phyloP scores from a whole-genome alignment of 2,113 vertebrate species.

The Epinephelus lanceolatus region DNA sequence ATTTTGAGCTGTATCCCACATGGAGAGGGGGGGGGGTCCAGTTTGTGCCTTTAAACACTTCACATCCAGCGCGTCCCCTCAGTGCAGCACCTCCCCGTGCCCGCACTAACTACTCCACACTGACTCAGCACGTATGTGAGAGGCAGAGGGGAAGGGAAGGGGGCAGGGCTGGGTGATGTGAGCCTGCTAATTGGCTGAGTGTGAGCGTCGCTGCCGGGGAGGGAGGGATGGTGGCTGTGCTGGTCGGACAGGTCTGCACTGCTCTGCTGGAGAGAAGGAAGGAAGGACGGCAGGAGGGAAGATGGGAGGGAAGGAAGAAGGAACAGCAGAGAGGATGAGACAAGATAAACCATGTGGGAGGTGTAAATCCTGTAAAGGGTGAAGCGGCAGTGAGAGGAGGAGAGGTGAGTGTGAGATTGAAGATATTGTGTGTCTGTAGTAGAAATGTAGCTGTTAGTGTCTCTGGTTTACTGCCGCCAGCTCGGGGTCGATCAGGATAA shows the following conservation, averaged over 20 bases:
- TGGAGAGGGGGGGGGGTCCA: background rate
- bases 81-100: slow-evolving; percentile 37
- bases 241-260: slow-evolving; percentile 63
- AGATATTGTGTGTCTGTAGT: slow-evolving; percentile 30
- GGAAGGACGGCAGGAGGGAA: background rate
- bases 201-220: slow-evolving; percentile 22
- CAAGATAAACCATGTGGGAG: slow-evolving; percentile 66
- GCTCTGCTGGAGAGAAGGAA: slow-evolving; percentile 37
- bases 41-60: slow-evolving; percentile 46
- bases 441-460: slow-evolving; percentile 33
- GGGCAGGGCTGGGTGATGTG: slow-evolving; percentile 35
- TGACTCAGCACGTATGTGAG: slow-evolving; percentile 78
- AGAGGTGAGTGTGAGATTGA: slow-evolving; percentile 68
- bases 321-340: slow-evolving; percentile 46
- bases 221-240: slow-evolving; percentile 15
- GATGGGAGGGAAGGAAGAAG: slow-evolving; percentile 42
- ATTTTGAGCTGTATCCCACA: slow-evolving; percentile 11
- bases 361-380: slow-evolving; percentile 66
- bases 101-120: slow-evolving; percentile 54
- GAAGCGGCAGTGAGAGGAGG: slow-evolving; percentile 56
- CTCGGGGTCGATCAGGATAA: slow-evolving; percentile 27
- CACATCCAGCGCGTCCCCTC: slow-evolving; percentile 8
- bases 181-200: slow-evolving; percentile 60
- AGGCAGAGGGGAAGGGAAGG: slow-evolving; percentile 51
- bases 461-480: slow-evolving; percentile 43